phyloP scores from a whole-genome alignment of 2,797 vertebrate species.

The Paratrypauchen microcephalus region DNA sequence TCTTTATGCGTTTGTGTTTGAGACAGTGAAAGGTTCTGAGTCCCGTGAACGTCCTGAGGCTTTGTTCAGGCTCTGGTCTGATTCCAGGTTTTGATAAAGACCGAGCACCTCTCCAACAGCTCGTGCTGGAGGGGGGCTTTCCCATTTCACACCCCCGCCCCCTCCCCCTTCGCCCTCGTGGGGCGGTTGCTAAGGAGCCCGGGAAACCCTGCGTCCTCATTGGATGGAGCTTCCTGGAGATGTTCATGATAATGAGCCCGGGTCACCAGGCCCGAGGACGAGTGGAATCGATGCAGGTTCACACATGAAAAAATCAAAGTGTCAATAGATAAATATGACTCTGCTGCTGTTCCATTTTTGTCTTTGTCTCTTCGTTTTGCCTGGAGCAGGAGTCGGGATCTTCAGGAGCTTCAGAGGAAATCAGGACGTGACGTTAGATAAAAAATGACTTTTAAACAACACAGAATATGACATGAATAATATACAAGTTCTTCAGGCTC shows the following conservation, averaged over 20 bases:
- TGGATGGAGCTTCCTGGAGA: constrained; percentile 49
- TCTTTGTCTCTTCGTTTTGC: neutral
- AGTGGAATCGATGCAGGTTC: neutral
- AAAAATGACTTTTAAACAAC: no score
- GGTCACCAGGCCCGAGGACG: constrained; percentile 8
- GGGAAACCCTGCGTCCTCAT: constrained; percentile 65
- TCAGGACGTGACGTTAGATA: neutral
- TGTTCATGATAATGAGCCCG: constrained; percentile 54
- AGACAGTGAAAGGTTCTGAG: no score
- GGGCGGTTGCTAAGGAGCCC: constrained; percentile 79
- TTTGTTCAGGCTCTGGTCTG: constrained; percentile 13
- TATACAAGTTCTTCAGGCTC: no score
- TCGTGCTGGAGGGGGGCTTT: constrained; percentile 49
- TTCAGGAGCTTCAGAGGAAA: neutral
- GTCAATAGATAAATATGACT: neutral
- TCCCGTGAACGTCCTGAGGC: neutral
- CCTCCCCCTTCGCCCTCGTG: constrained; percentile 39
- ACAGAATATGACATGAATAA: no score
- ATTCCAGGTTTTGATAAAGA: constrained; percentile 60
- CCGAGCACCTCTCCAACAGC: constrained; percentile 45
- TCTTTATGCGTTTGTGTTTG: no score
- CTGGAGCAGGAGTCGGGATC: no score
- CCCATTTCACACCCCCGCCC: constrained; percentile 24
- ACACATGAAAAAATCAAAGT: neutral
- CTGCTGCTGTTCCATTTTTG: neutral